phyloP scores from a whole-genome alignment of 2,888 invertebrate genomes.

The Carcina quercana region DNA sequence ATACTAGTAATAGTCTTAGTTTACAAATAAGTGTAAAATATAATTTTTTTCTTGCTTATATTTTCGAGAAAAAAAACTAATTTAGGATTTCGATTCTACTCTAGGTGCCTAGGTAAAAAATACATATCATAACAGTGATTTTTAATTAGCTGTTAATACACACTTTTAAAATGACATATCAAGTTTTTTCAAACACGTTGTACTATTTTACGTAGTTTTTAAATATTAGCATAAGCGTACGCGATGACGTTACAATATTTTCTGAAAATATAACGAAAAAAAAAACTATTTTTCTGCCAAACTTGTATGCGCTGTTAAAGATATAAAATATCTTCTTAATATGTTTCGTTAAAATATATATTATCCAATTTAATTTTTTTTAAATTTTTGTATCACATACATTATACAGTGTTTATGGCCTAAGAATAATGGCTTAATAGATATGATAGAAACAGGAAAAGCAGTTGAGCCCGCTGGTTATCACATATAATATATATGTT shows the following conservation, averaged over 20 bases:
- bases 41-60: conserved; percentile 23
- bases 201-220: conserved; percentile 22
- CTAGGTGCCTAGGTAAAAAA: conserved; percentile 54
- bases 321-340: conserved; percentile 54
- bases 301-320: conserved; percentile 44
- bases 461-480: no score
- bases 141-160: conserved; percentile 19
- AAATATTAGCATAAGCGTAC: conserved; percentile 41
- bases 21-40: conserved; percentile 18
- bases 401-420: no score
- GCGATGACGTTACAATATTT: conserved; percentile 51
- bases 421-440: conserved; percentile 24
- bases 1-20: conserved; percentile 22
- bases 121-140: conserved; percentile 44
- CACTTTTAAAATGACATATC: conserved; percentile 25
- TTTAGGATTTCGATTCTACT: conserved; percentile 23
- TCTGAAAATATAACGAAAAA: conserved; percentile 38
- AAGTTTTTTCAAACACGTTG: conserved; percentile 23
- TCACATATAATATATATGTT: conserved; percentile 25
- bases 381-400: no score
- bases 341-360: no score
- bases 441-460: no score
- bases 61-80: conserved; percentile 12
- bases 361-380: no score
- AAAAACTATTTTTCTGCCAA: conserved; percentile 48